Percentiles rank a stretch among this genome's conserved stretches.
phyloP scores from a whole-genome alignment of 2,113 vertebrate species.

The Aldabrachelys gigantea region DNA sequence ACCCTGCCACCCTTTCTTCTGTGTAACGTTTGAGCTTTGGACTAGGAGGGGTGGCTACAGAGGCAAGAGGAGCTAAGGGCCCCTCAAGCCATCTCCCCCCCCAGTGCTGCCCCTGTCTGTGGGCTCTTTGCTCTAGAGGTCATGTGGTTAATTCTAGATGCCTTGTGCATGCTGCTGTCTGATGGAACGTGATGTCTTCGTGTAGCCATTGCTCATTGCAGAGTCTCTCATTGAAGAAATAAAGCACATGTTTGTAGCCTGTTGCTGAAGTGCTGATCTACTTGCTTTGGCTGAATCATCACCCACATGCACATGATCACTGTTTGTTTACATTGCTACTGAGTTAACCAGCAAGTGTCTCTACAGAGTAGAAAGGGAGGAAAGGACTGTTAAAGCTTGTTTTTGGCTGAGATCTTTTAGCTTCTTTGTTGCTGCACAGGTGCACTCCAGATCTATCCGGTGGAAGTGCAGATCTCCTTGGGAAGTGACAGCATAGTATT shows the following conservation, averaged over 20 bases:
- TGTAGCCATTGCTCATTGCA: conserved; percentile 23
- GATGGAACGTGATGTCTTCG: not conserved
- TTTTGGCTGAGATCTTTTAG: conserved; percentile 40
- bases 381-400: conserved; percentile 46
- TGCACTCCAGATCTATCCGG: not conserved
- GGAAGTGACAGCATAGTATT: not conserved
- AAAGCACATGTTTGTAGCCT: conserved; percentile 47
- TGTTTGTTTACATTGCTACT: conserved; percentile 66
- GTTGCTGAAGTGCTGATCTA: conserved; percentile 49
- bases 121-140: not conserved
- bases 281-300: conserved; percentile 63
- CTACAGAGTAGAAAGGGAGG: conserved; percentile 37
- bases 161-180: not conserved
- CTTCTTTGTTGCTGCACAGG: not conserved
- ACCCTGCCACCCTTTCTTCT: not conserved
- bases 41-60: not conserved
- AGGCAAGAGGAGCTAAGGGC: too few species aligned
- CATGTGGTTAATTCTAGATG: not conserved
- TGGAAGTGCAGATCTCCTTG: not conserved
- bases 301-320: conserved; percentile 53
- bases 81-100: not conserved
- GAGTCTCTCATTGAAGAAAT: conserved; percentile 42
- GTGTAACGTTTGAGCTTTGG: not conserved
- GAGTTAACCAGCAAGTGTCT: conserved; percentile 52
- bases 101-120: fast-evolving